phyloP scores from a whole-genome alignment of 2,113 vertebrate species.

The Formicarius rufipectus region DNA sequence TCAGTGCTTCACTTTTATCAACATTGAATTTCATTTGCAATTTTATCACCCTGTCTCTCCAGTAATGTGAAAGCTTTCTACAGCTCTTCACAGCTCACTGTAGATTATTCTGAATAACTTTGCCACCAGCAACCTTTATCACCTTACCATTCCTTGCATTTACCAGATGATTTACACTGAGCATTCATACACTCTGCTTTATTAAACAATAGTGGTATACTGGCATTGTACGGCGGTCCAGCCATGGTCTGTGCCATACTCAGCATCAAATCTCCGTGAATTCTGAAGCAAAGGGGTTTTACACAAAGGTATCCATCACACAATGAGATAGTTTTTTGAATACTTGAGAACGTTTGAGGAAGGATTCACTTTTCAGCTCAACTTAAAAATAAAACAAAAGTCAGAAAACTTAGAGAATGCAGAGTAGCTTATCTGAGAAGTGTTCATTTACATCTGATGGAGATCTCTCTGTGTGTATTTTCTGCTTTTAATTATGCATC shows the following conservation, averaged over 20 bases:
- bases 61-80: conserved; percentile 63
- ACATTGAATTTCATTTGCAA: conserved; percentile 67
- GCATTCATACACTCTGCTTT: not conserved
- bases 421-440: not conserved
- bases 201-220: not conserved
- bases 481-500: not conserved
- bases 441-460: not conserved
- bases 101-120: conserved; percentile 58
- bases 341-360: not conserved
- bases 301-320: not conserved
- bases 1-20: conserved; percentile 54
- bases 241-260: accelerated
- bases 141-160: conserved; percentile 14
- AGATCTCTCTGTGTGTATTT: not conserved
- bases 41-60: conserved; percentile 66
- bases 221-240: not conserved
- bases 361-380: not conserved
- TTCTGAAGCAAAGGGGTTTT: not conserved
- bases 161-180: not conserved
- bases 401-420: not conserved
- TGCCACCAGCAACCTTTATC: conserved; percentile 48
- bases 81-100: conserved; percentile 43
- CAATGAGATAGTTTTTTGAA: not conserved
- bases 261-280: not conserved
- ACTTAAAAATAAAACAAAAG: not conserved